A percentile compares a stretch with the other conserved stretches of the same genome.
Evolutionary conservation across 2,797 vertebrate species (phyloP).

Genomic region (Arrhamphus sclerolepis): DNA sequence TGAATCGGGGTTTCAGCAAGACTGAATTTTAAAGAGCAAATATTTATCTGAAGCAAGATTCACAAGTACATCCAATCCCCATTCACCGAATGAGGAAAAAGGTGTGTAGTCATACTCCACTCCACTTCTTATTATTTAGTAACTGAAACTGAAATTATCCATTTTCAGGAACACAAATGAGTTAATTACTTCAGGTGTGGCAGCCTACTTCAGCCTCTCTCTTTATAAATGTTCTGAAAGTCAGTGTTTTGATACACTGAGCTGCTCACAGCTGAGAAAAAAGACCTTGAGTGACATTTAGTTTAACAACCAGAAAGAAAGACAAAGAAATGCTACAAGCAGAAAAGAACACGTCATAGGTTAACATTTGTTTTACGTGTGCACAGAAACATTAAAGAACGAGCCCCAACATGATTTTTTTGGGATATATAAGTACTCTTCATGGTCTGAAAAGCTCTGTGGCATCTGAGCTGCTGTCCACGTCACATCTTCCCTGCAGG

Average conservation of each 20-base stretch:
- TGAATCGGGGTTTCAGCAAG: no score
- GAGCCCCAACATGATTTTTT: background rate
- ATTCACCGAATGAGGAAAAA: no score
- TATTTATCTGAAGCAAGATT: no score
- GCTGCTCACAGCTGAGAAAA: constrained; percentile 18
- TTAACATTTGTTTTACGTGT: constrained; percentile 6
- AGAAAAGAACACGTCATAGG: background rate
- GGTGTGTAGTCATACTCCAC: no score
- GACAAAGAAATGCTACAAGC: background rate
- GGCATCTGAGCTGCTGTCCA: constrained; percentile 49
- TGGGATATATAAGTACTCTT: constrained; percentile 16
- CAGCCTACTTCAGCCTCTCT: background rate
- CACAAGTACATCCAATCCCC: no score
- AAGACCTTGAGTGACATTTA: constrained; percentile 17
- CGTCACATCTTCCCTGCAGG: constrained; percentile 15
- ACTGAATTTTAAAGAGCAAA: no score
- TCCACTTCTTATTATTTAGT: no score
- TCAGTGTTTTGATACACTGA: constrained; percentile 41
- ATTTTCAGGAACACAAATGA: no score
- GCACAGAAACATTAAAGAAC: constrained; percentile 3
- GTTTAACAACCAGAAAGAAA: constrained; percentile 2
- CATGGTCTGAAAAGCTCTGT: no score
- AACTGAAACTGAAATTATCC: no score
- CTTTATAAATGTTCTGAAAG: constrained; percentile 12
- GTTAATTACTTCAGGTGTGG: no score